These are phyloP conservation scores for Alfaro cultratus DNA, from an alignment of 2,797 vertebrate genomes.

Conservation along the genomic window DNA sequence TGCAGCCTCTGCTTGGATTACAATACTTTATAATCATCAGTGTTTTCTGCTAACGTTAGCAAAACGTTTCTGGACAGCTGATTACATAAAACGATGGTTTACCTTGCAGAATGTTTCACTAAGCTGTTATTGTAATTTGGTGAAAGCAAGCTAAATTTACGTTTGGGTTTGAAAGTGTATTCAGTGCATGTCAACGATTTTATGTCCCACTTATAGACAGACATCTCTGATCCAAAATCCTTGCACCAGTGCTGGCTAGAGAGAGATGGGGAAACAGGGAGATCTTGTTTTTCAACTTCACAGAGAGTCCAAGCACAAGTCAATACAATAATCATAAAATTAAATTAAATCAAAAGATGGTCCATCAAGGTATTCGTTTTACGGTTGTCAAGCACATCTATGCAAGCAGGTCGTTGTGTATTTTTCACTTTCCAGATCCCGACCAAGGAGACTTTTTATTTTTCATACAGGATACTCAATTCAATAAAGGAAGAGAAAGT, in stretches of 20 bases:
- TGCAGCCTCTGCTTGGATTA: background rate
- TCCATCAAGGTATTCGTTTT: background rate
- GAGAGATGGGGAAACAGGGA: background rate
- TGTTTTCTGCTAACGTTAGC: background rate
- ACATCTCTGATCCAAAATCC: background rate
- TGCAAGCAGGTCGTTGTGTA: background rate
- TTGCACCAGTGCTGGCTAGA: background rate
- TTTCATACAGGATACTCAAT: background rate
- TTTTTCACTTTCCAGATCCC: background rate
- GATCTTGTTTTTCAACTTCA: background rate
- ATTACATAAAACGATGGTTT: background rate
- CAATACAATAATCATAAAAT: background rate
- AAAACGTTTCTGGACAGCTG: background rate
- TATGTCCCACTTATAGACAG: background rate
- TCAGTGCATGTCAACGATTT: background rate
- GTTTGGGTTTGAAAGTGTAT: background rate
- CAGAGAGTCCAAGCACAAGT: background rate
- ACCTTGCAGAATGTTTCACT: background rate
- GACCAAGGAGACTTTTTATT: background rate
- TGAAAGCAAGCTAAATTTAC: background rate
- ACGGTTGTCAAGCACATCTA: background rate
- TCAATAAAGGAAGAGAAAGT: background rate
- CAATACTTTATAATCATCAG: background rate
- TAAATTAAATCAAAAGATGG: background rate
- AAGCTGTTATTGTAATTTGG: background rate